Percentiles rank a stretch among this genome's conserved stretches.
Evolutionary conservation across 2,888 invertebrate genomes (phyloP).

Genomic region (Odontocolon sp.): DNA sequence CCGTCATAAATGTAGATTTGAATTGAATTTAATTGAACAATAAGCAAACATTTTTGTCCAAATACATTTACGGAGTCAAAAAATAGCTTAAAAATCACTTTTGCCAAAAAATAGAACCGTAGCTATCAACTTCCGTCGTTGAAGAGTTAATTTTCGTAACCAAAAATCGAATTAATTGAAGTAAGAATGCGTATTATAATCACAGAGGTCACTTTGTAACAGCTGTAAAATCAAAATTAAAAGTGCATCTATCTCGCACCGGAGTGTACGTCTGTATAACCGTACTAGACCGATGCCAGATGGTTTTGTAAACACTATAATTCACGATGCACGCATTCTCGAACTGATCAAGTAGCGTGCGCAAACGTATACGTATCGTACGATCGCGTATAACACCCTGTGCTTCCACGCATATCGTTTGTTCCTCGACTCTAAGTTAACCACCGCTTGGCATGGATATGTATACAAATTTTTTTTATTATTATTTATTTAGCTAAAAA

Average conservation of each 20-base stretch:
- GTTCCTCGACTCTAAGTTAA: constrained; percentile 55
- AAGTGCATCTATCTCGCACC: constrained; percentile 5
- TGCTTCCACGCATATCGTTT: constrained; percentile 59
- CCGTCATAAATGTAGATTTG: too few relatives aligned
- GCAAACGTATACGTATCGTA: constrained; percentile 18
- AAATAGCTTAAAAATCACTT: too few relatives aligned
- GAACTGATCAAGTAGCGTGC: constrained; percentile 46
- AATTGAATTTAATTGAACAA: too few relatives aligned
- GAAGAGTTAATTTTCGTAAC: too few relatives aligned
- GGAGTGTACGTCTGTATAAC: constrained; percentile 10
- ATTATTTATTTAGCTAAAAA: constrained; percentile 41
- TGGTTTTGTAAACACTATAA: constrained; percentile 45
- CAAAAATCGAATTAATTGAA: constrained; percentile 30
- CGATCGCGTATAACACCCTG: constrained; percentile 26
- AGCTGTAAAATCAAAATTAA: too few relatives aligned
- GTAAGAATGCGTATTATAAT: constrained; percentile 60
- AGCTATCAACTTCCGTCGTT: too few relatives aligned
- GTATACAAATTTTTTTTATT: constrained; percentile 58
- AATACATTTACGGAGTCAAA: too few relatives aligned
- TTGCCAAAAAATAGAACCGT: too few relatives aligned
- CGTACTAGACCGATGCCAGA: constrained; percentile 43
- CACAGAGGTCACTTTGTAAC: not conserved
- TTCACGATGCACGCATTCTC: constrained; percentile 43
- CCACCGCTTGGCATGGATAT: constrained; percentile 55
- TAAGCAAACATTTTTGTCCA: too few relatives aligned